These are phyloP conservation scores for Artibeus lituratus DNA, from an alignment of 2,797 vertebrate genomes.

Conservation along the genomic window DNA sequence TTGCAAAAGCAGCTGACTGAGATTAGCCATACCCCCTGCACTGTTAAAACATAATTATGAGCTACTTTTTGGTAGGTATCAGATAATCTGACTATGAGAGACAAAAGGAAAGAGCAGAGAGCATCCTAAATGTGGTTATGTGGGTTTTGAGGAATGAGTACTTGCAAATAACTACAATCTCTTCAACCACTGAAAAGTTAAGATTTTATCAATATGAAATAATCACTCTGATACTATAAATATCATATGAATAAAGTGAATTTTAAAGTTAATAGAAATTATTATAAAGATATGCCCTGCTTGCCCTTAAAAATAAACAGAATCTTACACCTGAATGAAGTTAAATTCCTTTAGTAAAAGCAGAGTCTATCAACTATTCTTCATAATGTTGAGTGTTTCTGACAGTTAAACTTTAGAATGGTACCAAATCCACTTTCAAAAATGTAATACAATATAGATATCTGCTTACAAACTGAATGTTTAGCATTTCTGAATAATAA, in stretches of 20 bases:
- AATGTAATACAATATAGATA: constrained; percentile 71
- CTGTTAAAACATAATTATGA: constrained; percentile 37
- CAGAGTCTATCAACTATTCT: constrained; percentile 64
- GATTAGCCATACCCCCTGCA: constrained; percentile 45
- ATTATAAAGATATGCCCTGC: constrained; percentile 60
- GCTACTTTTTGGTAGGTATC: constrained; percentile 26
- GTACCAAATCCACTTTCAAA: constrained; percentile 77
- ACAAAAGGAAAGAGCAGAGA: constrained; percentile 10
- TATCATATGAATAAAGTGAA: constrained; percentile 54
- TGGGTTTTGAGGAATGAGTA: constrained; percentile 25
- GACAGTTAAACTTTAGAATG: constrained; percentile 70
- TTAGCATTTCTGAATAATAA: constrained; percentile 73
- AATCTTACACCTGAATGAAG: constrained; percentile 76
- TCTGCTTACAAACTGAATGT: constrained; percentile 79
- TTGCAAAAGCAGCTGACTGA: constrained; percentile 56
- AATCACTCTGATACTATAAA: constrained; percentile 50
- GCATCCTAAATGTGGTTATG: constrained; percentile 38
- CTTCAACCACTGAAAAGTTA: constrained; percentile 44
- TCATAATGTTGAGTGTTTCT: constrained; percentile 67
- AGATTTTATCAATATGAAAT: constrained; percentile 50
- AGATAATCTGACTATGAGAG: constrained; percentile 11
- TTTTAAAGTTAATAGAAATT: constrained; percentile 65
- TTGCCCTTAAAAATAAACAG: constrained; percentile 76
- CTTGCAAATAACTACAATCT: background rate
- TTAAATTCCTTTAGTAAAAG: constrained; percentile 77